Base-by-base conservation (phyloP, 37 sponge, comb jelly and placozoan species). In the Beroe ovata region DNA sequence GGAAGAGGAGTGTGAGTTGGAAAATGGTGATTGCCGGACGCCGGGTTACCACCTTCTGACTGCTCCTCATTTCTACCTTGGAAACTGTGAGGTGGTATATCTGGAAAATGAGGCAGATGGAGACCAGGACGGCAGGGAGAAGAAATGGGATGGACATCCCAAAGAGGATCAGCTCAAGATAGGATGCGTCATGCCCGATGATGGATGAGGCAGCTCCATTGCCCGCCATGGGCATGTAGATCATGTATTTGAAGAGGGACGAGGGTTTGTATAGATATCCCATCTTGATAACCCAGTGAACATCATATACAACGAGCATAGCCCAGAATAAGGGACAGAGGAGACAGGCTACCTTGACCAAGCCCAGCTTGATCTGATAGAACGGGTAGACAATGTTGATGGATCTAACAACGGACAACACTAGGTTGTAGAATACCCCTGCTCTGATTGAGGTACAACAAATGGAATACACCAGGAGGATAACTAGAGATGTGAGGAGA, bases 381-480 rank as follows among this genome's bases (percentile, higher is more conserved):
- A 66, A 66, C 18, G 69, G 69, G 16, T 66, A 37, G 2, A 66
- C 69, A 37, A 66, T 66, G 69, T 66, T 66, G 33, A 66, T 66
- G 3, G 69, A 66, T 18, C 69, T 66, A 19, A 66, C 69, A 26
- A 66, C 69, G 36, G 69, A 66, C 8, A 66, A 37, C 32, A 66
- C 36, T 6, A 66, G 69, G 69, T 29, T 66, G 35, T 66, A 34
- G 69, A 66, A 66, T 1, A 66, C 69, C 2, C 69, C 69, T 0
- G 30, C 69, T 37, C 69, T 66, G 1, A 66, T 66, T 11, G 69
- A 66, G 36, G 35, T 34, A 30, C 69, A 34, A 37, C 32, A 66
- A 37, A 32, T 33, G 36, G 34, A 30, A 37, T 29, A 66, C 8
- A 25, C 4, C 8, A 66, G 19, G 3, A 66, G 35, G 18, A 66